These are phyloP conservation scores for Leptinotarsa defecta DNA, from an alignment of 1,140 invertebrate species.

Conservation along the genomic window DNA sequence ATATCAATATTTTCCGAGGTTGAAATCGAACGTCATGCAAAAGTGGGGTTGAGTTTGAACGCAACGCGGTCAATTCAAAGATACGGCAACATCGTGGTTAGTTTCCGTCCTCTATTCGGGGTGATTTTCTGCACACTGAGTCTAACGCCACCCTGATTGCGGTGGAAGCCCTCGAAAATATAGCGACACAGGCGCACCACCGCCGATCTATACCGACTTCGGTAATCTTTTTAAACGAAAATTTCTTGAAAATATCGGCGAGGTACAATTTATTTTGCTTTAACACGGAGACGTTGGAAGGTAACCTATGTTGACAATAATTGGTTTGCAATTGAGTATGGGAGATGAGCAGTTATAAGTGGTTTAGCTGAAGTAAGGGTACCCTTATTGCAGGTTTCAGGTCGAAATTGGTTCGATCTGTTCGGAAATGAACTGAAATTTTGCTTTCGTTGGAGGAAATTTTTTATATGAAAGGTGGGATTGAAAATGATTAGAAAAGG, in stretches of 20 bases:
- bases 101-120: conserved; percentile 16
- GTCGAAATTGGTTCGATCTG: not conserved
- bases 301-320: not conserved
- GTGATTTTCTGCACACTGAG: conserved; percentile 25
- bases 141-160: conserved; percentile 25
- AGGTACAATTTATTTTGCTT: conserved; percentile 25
- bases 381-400: not conserved
- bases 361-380: not conserved
- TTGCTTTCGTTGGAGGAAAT: too few relatives aligned
- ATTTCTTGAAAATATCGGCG: conserved; percentile 24
- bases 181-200: conserved; percentile 25
- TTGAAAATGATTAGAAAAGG: too few relatives aligned
- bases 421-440: not conserved
- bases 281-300: not conserved
- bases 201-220: conserved; percentile 25
- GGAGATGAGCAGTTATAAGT: conserved; percentile 2
- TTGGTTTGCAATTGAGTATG: not conserved
- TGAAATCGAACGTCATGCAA: not conserved
- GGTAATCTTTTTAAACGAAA: conserved; percentile 26
- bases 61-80: conserved; percentile 20
- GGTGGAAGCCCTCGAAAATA: conserved; percentile 25
- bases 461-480: too few relatives aligned
- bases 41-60: not conserved
- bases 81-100: conserved; percentile 9
- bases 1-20: not conserved